Conservation (phyloP, 1,140 invertebrate species). For the Luehdorfia chinensis region DNA sequence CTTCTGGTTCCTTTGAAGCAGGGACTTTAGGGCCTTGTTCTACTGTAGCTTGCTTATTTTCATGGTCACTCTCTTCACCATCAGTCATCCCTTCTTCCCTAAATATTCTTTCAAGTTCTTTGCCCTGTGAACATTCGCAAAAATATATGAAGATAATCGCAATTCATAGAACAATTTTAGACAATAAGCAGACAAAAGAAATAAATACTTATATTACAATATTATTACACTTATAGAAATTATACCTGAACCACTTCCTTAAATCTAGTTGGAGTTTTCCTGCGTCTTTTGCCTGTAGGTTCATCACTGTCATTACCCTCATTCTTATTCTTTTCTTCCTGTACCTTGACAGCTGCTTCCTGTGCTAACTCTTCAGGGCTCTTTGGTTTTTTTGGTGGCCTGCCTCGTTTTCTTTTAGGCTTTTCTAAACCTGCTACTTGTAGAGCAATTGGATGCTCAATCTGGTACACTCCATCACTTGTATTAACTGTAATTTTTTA, state of each 20-base stretch:
- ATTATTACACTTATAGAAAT: too few relatives aligned
- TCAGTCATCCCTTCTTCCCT: slow-evolving; percentile 84
- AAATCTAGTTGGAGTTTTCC: slow-evolving; percentile 83
- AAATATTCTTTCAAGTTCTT: slow-evolving; percentile 85
- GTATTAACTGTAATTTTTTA: slow-evolving; percentile 44
- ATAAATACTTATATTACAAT: too few relatives aligned
- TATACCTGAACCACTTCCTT: slow-evolving; percentile 81
- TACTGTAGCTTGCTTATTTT: slow-evolving; percentile 26
- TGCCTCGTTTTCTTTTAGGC: slow-evolving; percentile 82
- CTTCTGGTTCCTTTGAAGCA: slow-evolving; percentile 62
- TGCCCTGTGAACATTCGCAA: slow-evolving; percentile 70
- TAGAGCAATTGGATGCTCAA: slow-evolving; percentile 61
- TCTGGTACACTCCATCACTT: slow-evolving; percentile 48
- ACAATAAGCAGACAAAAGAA: too few relatives aligned
- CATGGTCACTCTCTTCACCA: slow-evolving; percentile 75
- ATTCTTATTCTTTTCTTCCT: slow-evolving; percentile 24
- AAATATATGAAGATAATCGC: too few relatives aligned
- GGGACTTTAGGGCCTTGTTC: slow-evolving; percentile 24
- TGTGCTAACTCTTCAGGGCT: slow-evolving; percentile 58
- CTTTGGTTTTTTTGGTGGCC: slow-evolving; percentile 84
- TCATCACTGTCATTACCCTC: slow-evolving; percentile 71
- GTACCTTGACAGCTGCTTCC: slow-evolving; percentile 38
- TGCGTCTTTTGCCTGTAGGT: slow-evolving; percentile 78
- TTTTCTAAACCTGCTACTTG: slow-evolving; percentile 81
- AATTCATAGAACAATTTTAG: too few relatives aligned